These are phyloP conservation scores for Thunnus maccoyii DNA, from an alignment of 2,113 vertebrate genomes.

Conservation along the genomic window DNA sequence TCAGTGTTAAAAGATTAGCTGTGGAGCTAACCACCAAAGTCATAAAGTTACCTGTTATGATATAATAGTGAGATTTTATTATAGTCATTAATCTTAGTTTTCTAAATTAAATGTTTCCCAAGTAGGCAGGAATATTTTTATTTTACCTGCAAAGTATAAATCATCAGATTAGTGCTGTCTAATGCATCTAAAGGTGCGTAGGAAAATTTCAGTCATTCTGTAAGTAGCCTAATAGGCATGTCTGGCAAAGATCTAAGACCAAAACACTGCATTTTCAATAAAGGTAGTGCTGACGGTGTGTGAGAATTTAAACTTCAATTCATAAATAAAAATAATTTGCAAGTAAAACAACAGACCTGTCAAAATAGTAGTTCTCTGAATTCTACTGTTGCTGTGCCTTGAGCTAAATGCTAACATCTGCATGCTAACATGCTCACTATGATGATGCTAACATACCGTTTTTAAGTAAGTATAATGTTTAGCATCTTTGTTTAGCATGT, in stretches of 20 bases:
- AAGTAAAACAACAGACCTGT: not conserved
- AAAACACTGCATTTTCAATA: not conserved
- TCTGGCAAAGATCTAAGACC: not conserved
- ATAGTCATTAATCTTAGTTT: not conserved
- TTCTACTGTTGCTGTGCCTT: not conserved
- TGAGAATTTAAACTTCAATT: too few species aligned
- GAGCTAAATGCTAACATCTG: too few species aligned
- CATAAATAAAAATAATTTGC: too few species aligned
- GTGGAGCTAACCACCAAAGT: not conserved
- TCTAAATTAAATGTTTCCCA: not conserved
- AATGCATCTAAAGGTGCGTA: too few species aligned
- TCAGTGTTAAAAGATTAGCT: not conserved
- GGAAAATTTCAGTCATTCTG: not conserved
- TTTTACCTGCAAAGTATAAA: not conserved
- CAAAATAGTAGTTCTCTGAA: not conserved
- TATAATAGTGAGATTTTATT: not conserved
- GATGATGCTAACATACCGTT: too few species aligned
- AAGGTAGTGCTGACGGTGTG: too few species aligned
- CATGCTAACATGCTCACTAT: too few species aligned
- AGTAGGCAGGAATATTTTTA: not conserved
- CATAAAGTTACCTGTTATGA: not conserved
- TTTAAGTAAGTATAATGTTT: too few species aligned
- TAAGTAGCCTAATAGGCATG: too few species aligned
- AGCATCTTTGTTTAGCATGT: too few species aligned
- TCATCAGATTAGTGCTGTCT: not conserved